Evolutionary conservation across 2,113 vertebrate species (phyloP).

Genomic region (Phycodurus eques): DNA sequence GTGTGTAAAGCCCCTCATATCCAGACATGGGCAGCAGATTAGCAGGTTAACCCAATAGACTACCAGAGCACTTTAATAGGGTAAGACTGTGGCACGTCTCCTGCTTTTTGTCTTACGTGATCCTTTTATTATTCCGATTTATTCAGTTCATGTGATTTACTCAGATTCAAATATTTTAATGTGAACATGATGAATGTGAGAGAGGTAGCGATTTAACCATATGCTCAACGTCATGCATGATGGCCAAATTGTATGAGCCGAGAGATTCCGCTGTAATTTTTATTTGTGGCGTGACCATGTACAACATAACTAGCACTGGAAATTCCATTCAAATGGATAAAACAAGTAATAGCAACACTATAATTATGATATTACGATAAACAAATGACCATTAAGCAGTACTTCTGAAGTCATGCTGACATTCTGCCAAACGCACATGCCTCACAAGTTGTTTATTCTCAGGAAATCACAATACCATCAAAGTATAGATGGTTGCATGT

Average conservation of each 20-base stretch:
- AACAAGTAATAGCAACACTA: not conserved
- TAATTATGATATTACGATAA: not conserved
- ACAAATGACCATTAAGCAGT: not conserved
- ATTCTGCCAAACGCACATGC: not conserved
- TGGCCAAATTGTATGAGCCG: too few relatives aligned
- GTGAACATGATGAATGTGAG: not conserved
- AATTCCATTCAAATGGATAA: not conserved
- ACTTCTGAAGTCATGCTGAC: not conserved
- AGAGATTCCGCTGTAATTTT: not conserved
- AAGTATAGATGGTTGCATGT: not conserved
- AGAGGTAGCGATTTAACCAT: not conserved
- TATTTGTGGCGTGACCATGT: not conserved
- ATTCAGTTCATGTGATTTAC: not conserved
- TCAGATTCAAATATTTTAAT: not conserved
- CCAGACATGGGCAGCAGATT: conserved; percentile 54
- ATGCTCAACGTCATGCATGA: not conserved
- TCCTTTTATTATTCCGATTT: not conserved
- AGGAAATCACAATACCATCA: not conserved
- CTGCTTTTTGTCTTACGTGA: conserved; percentile 2
- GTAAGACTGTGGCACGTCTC: conserved; percentile 12
- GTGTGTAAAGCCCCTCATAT: conserved; percentile 51
- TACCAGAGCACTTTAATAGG: conserved; percentile 26
- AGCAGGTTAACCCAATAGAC: conserved; percentile 59
- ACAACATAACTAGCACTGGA: not conserved
- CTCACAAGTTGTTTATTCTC: conserved; percentile 5